Evolutionary conservation across 1,140 invertebrate species (phyloP).

Genomic region (Temnothorax curvispinosus): DNA sequence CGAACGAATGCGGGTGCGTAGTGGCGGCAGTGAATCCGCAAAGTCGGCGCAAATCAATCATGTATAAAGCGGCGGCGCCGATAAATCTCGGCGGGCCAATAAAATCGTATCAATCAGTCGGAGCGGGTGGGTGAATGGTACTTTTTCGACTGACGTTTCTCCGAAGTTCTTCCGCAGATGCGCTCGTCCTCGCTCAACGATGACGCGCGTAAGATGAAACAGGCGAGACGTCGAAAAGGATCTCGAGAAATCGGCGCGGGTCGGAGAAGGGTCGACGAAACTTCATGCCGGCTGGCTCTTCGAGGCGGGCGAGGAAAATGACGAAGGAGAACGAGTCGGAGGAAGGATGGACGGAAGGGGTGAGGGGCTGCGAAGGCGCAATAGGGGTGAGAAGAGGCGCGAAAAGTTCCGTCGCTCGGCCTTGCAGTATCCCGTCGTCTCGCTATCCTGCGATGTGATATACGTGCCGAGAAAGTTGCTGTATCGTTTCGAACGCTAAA

Average conservation of each 20-base stretch:
- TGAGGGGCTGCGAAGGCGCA: neutral
- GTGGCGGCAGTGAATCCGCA: conserved; percentile 18
- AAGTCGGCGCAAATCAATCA: conserved; percentile 76
- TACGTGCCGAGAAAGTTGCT: conserved; percentile 58
- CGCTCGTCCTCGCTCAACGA: conserved; percentile 13
- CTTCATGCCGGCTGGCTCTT: conserved; percentile 28
- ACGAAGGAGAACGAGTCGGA: conserved; percentile 40
- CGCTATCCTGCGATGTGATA: conserved; percentile 45
- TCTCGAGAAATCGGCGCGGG: conserved; percentile 33
- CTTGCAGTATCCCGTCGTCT: conserved; percentile 38
- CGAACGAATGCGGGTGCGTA: neutral
- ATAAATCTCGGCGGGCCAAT: conserved; percentile 75
- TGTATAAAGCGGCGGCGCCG: conserved; percentile 70
- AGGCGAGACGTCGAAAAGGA: conserved; percentile 29
- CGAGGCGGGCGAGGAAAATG: conserved; percentile 49
- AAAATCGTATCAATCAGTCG: conserved; percentile 80
- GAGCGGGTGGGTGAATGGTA: conserved; percentile 32
- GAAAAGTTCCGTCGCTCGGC: conserved; percentile 60
- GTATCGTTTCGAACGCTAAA: conserved; percentile 51
- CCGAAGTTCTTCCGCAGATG: conserved; percentile 57
- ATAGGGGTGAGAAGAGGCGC: conserved; percentile 2
- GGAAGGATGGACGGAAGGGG: neutral
- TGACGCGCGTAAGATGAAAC: conserved; percentile 28
- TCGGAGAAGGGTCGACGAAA: conserved; percentile 41
- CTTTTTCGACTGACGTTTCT: conserved; percentile 64